Evolutionary conservation across 1,140 invertebrate genomes (phyloP).

Genomic region (Bombyx mandarina): DNA sequence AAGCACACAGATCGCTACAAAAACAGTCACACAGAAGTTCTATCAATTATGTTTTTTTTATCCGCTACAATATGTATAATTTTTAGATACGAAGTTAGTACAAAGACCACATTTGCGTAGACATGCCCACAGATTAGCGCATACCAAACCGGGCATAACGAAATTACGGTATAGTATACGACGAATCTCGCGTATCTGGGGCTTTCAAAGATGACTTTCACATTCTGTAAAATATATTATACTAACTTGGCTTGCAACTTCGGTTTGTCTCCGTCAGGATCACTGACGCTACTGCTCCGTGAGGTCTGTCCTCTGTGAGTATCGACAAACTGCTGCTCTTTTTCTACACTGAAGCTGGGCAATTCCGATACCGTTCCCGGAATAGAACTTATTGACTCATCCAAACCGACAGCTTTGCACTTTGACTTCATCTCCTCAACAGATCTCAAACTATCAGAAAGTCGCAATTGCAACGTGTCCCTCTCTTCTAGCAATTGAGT

Average conservation of each 20-base stretch:
- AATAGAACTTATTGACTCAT: slow-evolving; percentile 24
- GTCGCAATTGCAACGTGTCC: slow-evolving; percentile 84
- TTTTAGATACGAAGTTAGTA: too few relatives aligned
- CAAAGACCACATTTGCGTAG: too few relatives aligned
- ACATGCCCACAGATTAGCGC: too few relatives aligned
- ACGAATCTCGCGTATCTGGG: too few relatives aligned
- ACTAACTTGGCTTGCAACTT: slow-evolving; percentile 63
- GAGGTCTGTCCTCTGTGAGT: slow-evolving; percentile 47
- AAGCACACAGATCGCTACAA: too few relatives aligned
- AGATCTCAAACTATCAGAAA: slow-evolving; percentile 83
- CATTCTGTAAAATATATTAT: background rate
- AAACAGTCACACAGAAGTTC: too few relatives aligned
- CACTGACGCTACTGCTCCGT: slow-evolving; percentile 54
- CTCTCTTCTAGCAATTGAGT: slow-evolving; percentile 87
- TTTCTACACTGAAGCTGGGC: slow-evolving; percentile 34
- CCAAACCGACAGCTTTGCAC: slow-evolving; percentile 27
- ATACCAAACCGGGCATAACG: too few relatives aligned
- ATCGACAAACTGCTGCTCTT: slow-evolving; percentile 43
- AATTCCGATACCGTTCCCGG: slow-evolving; percentile 39
- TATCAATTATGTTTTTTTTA: too few relatives aligned
- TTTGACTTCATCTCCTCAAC: slow-evolving; percentile 75
- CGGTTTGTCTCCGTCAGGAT: slow-evolving; percentile 50
- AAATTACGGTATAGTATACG: too few relatives aligned
- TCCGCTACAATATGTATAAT: too few relatives aligned
- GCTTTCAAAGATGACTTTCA: too few relatives aligned